Evolutionary conservation across 2,888 invertebrate genomes (phyloP).

Genomic region (Cryptosula pallasiana): DNA sequence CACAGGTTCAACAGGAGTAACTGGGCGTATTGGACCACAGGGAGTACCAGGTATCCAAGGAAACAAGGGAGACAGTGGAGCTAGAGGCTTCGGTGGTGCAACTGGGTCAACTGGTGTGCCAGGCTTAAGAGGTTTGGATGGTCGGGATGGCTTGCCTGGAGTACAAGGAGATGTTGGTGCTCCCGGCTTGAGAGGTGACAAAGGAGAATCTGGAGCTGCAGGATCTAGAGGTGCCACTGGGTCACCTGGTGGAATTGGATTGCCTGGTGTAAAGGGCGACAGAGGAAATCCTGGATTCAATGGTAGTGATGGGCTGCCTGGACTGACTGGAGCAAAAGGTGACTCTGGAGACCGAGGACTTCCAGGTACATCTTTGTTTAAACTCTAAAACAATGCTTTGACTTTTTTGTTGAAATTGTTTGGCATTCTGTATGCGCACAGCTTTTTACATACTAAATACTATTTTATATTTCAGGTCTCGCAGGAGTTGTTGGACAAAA

Average conservation of each 20-base stretch:
- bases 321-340: not conserved
- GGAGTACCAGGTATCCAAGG: conserved; percentile 26
- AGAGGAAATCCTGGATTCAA: conserved; percentile 5
- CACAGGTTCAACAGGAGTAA: conserved; percentile 24
- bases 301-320: not conserved
- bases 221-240: conserved; percentile 26
- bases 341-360: not conserved
- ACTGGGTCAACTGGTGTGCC: conserved; percentile 25
- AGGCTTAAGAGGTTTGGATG: conserved; percentile 24
- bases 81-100: conserved; percentile 27
- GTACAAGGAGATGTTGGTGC: conserved; percentile 21
- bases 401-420: not conserved
- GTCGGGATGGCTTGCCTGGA: conserved; percentile 23
- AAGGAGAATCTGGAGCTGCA: conserved; percentile 25
- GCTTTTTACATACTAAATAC: not conserved
- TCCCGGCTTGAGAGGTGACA: conserved; percentile 24
- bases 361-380: not conserved
- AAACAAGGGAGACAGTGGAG: conserved; percentile 25
- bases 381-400: not conserved
- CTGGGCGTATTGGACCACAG: conserved; percentile 25
- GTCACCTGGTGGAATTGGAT: conserved; percentile 22
- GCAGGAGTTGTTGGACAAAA: not conserved
- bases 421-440: not conserved
- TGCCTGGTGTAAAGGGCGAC: conserved; percentile 21
- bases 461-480: not conserved